Evolutionary conservation across 2,113 vertebrate genomes (phyloP), one percentile per base, ranked within the genome.

Genomic region (Heterotis niloticus): DNA sequence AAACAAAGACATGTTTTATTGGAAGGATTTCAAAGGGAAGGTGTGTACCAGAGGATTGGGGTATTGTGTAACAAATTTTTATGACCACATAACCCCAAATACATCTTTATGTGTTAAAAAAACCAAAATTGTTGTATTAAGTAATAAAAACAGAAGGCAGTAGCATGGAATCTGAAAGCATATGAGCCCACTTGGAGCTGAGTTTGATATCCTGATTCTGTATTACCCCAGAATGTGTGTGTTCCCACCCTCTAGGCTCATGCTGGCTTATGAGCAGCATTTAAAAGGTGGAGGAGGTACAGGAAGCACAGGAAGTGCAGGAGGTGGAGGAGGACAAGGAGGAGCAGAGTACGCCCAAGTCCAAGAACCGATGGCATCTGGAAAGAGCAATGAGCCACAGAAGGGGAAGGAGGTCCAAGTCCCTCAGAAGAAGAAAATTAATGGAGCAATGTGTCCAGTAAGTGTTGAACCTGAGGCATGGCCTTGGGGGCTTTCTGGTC

Each of bases 261-360:
- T 92, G 84, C 89, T 93, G 26, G 87, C 90, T 1, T 93, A 92
- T 5, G 92, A 92, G 59, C 87, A 91, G 73, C 90, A 92, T 69
- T 80, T 92, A 68, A 83, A 83, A 59, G 87, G 84, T 0, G 90
- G 14, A 9, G 11, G 24, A 28, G 56, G 59, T 5, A 3, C 23
- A 24, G 14, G n/a, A 9, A 57, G 10, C 34, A 44, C 34, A 44
- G 34, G 34, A 2, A 44, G 20, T 24, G 24, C 59, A 75, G 1
- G 57, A 5, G 12, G 57, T 4, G 57, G 87, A 20, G 90, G 86
- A 29, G 51, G 82, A 20, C 87, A 90, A n/a, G 57, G 87, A 20
- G 90, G 86, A 29, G 51, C 82, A 20, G 88, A 90, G 23, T 83
- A 88, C 11, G 10, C 28, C 60, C 82, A 87, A 80, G 70, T 89